Base-by-base conservation (phyloP, 2,113 vertebrate genomes). In the Machaerirhynchus nigripectus region DNA sequence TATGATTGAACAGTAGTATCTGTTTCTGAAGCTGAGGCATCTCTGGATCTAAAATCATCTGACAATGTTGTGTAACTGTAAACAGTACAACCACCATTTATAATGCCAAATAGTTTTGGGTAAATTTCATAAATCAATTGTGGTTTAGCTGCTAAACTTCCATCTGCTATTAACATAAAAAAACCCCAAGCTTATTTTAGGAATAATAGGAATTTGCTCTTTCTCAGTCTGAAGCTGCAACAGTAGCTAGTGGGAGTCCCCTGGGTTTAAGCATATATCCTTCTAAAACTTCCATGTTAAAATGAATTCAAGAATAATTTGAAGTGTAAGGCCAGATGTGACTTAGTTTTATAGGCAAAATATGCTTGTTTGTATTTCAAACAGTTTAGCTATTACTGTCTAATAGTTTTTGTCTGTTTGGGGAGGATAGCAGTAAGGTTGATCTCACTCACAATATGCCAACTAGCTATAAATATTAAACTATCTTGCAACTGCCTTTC, bases 1-100 rank as follows among this genome's bases (percentile, higher is more conserved):
- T 2, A 0, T 27, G 27, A 7, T 4, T 35, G 31, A 67, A 23
- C 24, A 1, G 63, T 6, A 33, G 7, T 33, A 3, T 37, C 74
- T 56, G 0, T 76, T 74, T n/a, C 30, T 75, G 68, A 75, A 78
- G 39, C 42, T 35, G 76, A 78, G 64, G 68, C 44, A 15, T 55
- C 19, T 77, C 68, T 55, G 73, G 76, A 44, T 31, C 11, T 47
- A 1, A 35, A 57, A 8, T 60, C 60, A 74, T 23, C 53, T 35
- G 79, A 50, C 59, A 20, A 7, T 20, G 50, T 57, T 80, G 68
- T 84, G 71, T 67, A 68, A 71, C 84, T 35, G 33, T 31, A 52
- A 74, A 44, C 83, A 68, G 19, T 21, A n/a, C 79, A 88, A 2
- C 59, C 83, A 18, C 55, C 3, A 0, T 12, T 84, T 44, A 15